A percentile compares a stretch with the other conserved stretches of the same genome.
Conservation (phyloP, 2,113 vertebrate species). For the Eclectus roratus region DNA sequence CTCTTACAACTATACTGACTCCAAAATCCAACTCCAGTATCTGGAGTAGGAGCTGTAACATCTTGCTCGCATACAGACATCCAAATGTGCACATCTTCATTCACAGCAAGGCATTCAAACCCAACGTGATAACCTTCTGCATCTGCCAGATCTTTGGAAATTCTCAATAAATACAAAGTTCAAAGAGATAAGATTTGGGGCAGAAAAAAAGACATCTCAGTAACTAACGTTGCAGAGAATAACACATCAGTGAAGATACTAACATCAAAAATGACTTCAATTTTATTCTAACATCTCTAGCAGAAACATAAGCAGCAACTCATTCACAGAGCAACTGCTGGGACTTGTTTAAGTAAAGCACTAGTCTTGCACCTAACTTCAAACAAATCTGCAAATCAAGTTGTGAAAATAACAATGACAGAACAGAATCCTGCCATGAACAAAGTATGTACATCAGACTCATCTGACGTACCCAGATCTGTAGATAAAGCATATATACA, state of each 20-base stretch:
- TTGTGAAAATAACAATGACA: background rate
- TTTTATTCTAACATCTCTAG: background rate
- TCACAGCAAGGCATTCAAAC: background rate
- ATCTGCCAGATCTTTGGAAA: background rate
- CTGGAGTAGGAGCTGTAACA: background rate
- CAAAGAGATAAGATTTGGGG: background rate
- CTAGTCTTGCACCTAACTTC: background rate
- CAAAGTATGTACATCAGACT: background rate
- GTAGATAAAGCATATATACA: background rate
- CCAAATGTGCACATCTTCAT: background rate
- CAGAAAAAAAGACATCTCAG: background rate
- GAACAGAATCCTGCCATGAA: background rate
- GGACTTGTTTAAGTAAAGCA: background rate
- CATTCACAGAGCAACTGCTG: background rate
- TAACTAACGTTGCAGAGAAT: background rate
- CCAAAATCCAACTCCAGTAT: background rate
- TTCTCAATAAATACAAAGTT: background rate
- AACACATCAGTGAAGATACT: background rate
- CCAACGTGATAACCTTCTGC: background rate
- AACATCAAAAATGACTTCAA: background rate
- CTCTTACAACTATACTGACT: fast-evolving
- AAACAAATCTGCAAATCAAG: background rate
- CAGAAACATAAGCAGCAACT: background rate
- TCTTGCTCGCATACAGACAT: background rate
- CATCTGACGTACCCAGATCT: background rate